phyloP scores from a whole-genome alignment of 2,888 invertebrate genomes.

The Seira ritae region DNA sequence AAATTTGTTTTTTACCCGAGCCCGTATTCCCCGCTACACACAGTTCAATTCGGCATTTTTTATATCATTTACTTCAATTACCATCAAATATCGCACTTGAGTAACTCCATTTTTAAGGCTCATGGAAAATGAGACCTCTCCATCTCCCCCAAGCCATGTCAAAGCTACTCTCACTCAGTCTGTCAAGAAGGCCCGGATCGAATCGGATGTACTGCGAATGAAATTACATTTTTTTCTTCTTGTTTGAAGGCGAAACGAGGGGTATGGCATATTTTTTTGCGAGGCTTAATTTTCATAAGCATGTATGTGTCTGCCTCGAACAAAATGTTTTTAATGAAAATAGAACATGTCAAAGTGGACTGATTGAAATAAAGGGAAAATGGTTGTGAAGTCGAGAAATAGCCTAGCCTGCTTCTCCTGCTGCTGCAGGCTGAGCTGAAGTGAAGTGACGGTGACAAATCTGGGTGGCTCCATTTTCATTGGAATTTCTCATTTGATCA shows the following conservation, averaged over 20 bases:
- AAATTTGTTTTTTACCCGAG: too few relatives aligned
- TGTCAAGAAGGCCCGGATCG: too few relatives aligned
- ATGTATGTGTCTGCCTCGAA: background rate
- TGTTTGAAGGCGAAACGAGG: too few relatives aligned
- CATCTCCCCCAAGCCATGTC: constrained; percentile 28
- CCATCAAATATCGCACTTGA: constrained; percentile 55
- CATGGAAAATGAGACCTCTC: constrained; percentile 54
- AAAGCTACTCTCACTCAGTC: too few relatives aligned
- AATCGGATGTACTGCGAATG: too few relatives aligned
- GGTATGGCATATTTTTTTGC: too few relatives aligned
- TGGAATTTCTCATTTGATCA: constrained; percentile 32
- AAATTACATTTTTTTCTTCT: too few relatives aligned
- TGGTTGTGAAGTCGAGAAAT: constrained; percentile 1
- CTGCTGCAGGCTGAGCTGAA: background rate
- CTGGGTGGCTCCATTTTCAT: constrained; percentile 43
- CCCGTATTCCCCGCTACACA: too few relatives aligned
- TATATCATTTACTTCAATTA: constrained; percentile 58
- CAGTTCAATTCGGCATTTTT: background rate
- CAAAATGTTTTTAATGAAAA: constrained; percentile 45
- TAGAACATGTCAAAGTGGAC: constrained; percentile 38
- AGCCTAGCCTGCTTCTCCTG: background rate
- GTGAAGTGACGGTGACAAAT: constrained; percentile 62
- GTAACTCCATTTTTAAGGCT: constrained; percentile 46
- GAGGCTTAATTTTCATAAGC: background rate
- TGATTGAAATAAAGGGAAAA: too few relatives aligned